Evolutionary conservation across 2,113 vertebrate species (phyloP).

Genomic region (Bufo gargarizans): DNA sequence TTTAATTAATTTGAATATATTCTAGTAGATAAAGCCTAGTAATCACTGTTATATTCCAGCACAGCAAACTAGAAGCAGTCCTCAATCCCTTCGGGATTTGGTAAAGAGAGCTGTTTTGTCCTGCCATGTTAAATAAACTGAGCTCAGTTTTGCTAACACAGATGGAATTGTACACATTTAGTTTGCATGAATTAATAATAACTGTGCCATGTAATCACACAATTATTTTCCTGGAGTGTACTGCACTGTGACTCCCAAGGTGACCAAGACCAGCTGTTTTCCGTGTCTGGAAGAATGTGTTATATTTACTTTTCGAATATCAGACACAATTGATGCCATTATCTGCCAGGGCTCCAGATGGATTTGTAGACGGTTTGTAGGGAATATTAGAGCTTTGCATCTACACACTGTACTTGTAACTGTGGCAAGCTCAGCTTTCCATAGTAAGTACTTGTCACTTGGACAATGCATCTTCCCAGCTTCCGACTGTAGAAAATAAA

Average conservation of each 20-base stretch:
- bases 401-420: background rate
- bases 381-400: background rate
- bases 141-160: conserved; percentile 35
- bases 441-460: background rate
- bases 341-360: conserved; percentile 43
- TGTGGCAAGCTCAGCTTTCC: background rate
- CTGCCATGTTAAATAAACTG: conserved; percentile 44
- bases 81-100: conserved; percentile 1
- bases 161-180: conserved; percentile 30
- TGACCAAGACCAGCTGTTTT: conserved; percentile 64
- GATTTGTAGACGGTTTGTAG: background rate
- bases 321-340: conserved; percentile 1
- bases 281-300: conserved; percentile 56
- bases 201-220: conserved; percentile 35
- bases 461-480: background rate
- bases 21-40: background rate
- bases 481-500: background rate
- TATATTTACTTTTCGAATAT: conserved; percentile 36
- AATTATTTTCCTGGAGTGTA: conserved; percentile 47
- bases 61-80: conserved; percentile 1
- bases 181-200: conserved; percentile 52
- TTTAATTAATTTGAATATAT: background rate
- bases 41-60: background rate
- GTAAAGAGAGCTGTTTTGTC: conserved; percentile 2
- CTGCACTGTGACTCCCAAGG: background rate